Evolutionary conservation across 2,888 invertebrate genomes (phyloP).

Genomic region (Scaptomyza parva): DNA sequence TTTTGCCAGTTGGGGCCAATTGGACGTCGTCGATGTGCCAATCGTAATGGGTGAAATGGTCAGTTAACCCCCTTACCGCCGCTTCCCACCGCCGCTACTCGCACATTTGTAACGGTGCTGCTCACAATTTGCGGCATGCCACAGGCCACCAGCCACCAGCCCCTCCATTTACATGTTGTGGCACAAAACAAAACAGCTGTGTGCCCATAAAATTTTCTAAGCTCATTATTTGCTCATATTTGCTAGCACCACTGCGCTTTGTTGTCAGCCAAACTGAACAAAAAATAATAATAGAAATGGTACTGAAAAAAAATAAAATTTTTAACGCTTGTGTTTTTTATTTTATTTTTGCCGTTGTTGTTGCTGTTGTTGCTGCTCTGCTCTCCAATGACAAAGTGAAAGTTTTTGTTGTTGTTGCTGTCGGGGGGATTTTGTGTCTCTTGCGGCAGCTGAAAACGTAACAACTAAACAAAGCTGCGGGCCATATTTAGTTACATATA

Average conservation of each 20-base stretch:
- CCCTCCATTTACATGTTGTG: slow-evolving; percentile 48
- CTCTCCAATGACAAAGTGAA: slow-evolving; percentile 76
- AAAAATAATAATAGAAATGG: slow-evolving; percentile 31
- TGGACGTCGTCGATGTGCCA: slow-evolving; percentile 64
- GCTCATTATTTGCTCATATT: slow-evolving; percentile 76
- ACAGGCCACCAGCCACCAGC: slow-evolving; percentile 57
- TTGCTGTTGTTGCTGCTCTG: slow-evolving; percentile 19
- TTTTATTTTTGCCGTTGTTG: slow-evolving; percentile 21
- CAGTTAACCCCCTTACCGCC: neutral
- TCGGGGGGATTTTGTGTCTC: slow-evolving; percentile 54
- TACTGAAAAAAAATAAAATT: slow-evolving; percentile 41
- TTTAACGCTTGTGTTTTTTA: slow-evolving; percentile 57
- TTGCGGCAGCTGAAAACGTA: slow-evolving; percentile 69
- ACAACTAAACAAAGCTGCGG: slow-evolving; percentile 75
- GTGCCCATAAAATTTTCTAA: slow-evolving; percentile 70
- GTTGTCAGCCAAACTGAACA: slow-evolving; percentile 3
- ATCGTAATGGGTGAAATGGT: slow-evolving; percentile 58
- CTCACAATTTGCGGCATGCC: slow-evolving; percentile 52
- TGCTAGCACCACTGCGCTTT: slow-evolving; percentile 1
- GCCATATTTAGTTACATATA: slow-evolving; percentile 50
- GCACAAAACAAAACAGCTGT: slow-evolving; percentile 18
- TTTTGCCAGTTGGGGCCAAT: slow-evolving; percentile 45
- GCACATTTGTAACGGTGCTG: slow-evolving; percentile 17
- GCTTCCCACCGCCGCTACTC: neutral
- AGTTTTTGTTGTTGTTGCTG: slow-evolving; percentile 62